Base-by-base conservation (phyloP, 2,797 vertebrate genomes). In the Sparus aurata region DNA sequence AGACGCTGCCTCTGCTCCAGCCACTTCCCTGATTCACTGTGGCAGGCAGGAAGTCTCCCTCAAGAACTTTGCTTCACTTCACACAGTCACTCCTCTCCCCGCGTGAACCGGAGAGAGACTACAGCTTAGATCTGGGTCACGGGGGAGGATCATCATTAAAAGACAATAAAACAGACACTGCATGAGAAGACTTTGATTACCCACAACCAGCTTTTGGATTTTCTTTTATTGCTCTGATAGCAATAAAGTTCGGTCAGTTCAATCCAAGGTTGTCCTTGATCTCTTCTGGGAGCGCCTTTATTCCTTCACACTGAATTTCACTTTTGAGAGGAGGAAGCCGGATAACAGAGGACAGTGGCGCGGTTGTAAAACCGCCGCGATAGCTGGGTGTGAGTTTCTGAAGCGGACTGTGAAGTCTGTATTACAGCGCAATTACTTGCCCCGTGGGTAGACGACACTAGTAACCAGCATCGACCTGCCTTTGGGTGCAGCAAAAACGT, bases 21-120 rank as follows among this genome's bases (percentile, higher is more conserved):
- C 69, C 78, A 65, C 85, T 72, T 79, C 59, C 66, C 82, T 49
- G 75, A 85, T 86, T 81, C 72, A 61, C 55, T 50, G 64, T 68
- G 71, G 72, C 82, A 83, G 88, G 70, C 88, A 87, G 93, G 82
- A 92, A 91, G 73, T 71, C 80, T 87, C 85, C 85, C 83, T 74
- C 62, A 54, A 88, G 74, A 90, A 89, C 75, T 84, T 80, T 69
- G 71, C 69, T 79, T 72, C 81, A 83, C 84, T 79, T 89, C 75
- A 85, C 83, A 82, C 73, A 73, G 79, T 79, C 90, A 76, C 75
- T 90, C 74, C 77, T 87, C 80, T 89, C 75, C 74, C 73, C 25
- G 20, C 71, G 82, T 77, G 84, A 80, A 87, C 62, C 3, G 46
- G 8, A 75, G 82, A 77, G 62, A 82, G 66, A 73, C 53, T 65